phyloP scores from a whole-genome alignment of 2,113 vertebrate species.

The Smithornis capensis region DNA sequence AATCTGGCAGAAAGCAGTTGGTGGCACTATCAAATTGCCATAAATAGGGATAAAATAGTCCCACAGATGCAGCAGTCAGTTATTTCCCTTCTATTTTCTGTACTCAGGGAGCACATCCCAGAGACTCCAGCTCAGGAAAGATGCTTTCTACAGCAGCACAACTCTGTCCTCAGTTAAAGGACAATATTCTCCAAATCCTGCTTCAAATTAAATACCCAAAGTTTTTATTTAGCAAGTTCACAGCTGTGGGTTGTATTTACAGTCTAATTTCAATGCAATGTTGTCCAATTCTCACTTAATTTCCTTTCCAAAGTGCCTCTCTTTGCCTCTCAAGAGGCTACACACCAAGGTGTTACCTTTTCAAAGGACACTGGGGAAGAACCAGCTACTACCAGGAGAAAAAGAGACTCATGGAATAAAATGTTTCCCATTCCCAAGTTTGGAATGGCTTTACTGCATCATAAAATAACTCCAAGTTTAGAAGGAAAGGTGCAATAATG shows the following conservation, averaged over 20 bases:
- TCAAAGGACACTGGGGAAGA: background rate
- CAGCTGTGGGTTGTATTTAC: background rate
- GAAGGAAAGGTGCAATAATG: background rate
- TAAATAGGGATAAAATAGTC: too few species aligned
- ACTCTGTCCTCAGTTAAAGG: background rate
- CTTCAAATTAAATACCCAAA: background rate
- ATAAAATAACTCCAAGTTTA: background rate
- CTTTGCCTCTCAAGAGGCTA: background rate
- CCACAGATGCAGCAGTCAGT: too few species aligned
- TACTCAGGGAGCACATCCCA: background rate
- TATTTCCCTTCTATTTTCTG: background rate
- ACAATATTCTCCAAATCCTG: background rate
- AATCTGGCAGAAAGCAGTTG: too few species aligned
- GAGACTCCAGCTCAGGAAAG: background rate
- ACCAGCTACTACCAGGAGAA: background rate
- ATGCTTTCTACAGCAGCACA: background rate
- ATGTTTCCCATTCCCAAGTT: background rate
- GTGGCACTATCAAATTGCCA: too few species aligned
- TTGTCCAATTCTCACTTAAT: background rate
- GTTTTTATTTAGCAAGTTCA: background rate
- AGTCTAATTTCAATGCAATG: background rate
- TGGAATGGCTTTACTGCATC: background rate
- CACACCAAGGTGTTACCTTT: background rate
- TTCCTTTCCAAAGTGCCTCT: background rate
- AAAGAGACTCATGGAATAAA: background rate